Base-by-base conservation (phyloP, 2,113 vertebrate species). In the Miniopterus natalensis region DNA sequence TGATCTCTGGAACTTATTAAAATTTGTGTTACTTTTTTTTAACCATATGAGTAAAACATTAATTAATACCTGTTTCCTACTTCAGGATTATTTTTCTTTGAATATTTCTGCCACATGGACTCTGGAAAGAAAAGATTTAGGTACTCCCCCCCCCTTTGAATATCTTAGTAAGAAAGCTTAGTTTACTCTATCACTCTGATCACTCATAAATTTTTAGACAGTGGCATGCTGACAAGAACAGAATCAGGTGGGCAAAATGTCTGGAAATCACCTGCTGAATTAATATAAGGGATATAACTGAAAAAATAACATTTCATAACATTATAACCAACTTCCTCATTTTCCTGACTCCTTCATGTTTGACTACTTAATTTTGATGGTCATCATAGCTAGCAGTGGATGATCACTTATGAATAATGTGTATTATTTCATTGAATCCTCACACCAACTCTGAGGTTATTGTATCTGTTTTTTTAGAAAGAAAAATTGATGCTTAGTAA, bases 291-390 rank as follows among this genome's bases (percentile, higher is more conserved):
- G 20, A 45, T 77, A n/a, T 29, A 45, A 79, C n/a, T 49, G 5
- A 23, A 65, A 31, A 59, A 36, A 9, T n/a, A 57, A 65, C 63
- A 20, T 78, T 94, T 65, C 17, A 47, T 36, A 71, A 66, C 23
- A 84, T 80, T 47, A 36, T 36, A 57, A 68, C 61, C 59, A 74
- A 6, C 31, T 68, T 75, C 42, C 53, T 18, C n/a, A 36, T 63
- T 94, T 61, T 53, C 55, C 55, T 68, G 65, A 87, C 23, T 17
- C 8, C n/a, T 81, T 42, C 66, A 49, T 53, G 66, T 71, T 47
- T n/a, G 8, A 84, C 63, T 49, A 77, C 71, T 92, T 88, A 87
- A 51, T 81, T 92, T 88, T 90, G 13, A 59, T 94, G 79, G 92
- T 65, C 77, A 23, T 68, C 63, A 77, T 12, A 84, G 71, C 53